A percentile compares a stretch with the other conserved stretches of the same genome.
These are phyloP conservation scores for Hyles vespertilio DNA, from an alignment of 1,140 invertebrate genomes.

Conservation along the genomic window DNA sequence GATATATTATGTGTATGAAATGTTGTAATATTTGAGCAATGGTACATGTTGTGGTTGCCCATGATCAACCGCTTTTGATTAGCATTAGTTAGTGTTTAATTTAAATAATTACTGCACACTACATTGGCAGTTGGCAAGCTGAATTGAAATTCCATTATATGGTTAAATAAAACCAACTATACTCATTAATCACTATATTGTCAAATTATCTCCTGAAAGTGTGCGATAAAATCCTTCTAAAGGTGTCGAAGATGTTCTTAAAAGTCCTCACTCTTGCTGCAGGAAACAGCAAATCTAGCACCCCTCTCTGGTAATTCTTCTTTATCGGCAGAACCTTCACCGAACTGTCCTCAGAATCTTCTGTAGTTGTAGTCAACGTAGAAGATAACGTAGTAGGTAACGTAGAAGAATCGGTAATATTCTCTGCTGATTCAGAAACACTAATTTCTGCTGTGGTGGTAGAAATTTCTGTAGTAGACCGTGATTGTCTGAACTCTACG, in stretches of 20 bases:
- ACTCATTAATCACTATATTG: too few species aligned
- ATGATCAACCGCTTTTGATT: too few species aligned
- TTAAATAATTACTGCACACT: too few species aligned
- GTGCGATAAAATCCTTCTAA: slow-evolving; percentile 39
- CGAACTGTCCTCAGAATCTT: slow-evolving; percentile 18
- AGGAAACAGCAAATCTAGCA: slow-evolving; percentile 46
- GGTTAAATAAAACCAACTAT: too few species aligned
- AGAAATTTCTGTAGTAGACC: slow-evolving; percentile 14
- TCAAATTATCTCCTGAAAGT: slow-evolving; percentile 29
- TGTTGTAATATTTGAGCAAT: too few species aligned
- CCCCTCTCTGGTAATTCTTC: slow-evolving; percentile 31
- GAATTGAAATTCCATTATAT: too few species aligned
- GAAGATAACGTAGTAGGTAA: slow-evolving; percentile 1
- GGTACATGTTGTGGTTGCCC: too few species aligned
- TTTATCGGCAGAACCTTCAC: slow-evolving; percentile 23
- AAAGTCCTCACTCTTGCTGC: slow-evolving; percentile 39
- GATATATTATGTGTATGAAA: too few species aligned
- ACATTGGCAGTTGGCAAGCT: too few species aligned
- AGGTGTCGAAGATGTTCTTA: slow-evolving; percentile 40
- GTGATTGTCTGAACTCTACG: slow-evolving; percentile 26
- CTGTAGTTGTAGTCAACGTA: slow-evolving; percentile 4
- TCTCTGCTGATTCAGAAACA: neutral
- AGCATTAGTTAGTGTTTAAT: too few species aligned
- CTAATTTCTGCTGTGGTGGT: slow-evolving; percentile 5
- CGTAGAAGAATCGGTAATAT: neutral